Percentiles rank a stretch among this genome's conserved stretches.
Conservation (phyloP, 2,888 invertebrate genomes). For the Nemotelus pantherinus region DNA sequence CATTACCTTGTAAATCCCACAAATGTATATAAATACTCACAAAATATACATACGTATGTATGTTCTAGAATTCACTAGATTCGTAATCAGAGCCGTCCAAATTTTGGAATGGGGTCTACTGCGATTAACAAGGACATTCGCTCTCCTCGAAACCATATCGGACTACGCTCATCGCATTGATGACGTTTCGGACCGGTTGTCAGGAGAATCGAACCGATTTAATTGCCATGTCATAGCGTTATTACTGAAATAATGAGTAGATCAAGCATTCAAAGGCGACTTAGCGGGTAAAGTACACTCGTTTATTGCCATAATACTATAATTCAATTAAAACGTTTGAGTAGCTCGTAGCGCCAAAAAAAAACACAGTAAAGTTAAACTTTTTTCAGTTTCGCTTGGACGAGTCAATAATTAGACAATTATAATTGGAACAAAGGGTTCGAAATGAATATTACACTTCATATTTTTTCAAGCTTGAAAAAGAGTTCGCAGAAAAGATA, state of each 20-base stretch:
- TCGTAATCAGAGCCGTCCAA: no score
- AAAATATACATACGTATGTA: no score
- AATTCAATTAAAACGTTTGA: slow-evolving; percentile 35
- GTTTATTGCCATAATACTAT: slow-evolving; percentile 14
- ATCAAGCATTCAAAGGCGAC: slow-evolving; percentile 27
- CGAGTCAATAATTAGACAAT: slow-evolving; percentile 33
- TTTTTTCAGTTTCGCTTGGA: neutral
- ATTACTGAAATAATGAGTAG: slow-evolving; percentile 32
- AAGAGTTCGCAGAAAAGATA: no score
- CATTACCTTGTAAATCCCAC: no score
- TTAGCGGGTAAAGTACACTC: slow-evolving; percentile 2
- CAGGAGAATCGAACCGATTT: slow-evolving; percentile 24
- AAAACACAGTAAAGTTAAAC: neutral
- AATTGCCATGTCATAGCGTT: slow-evolving; percentile 26
- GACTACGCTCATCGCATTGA: neutral
- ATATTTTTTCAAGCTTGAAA: no score
- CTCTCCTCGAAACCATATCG: no score
- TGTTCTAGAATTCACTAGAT: no score
- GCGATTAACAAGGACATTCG: no score
- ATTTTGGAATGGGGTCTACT: no score
- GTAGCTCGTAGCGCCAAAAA: neutral
- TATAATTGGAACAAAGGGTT: neutral
- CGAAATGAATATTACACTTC: no score
- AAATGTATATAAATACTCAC: no score
- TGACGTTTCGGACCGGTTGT: neutral